phyloP scores from a whole-genome alignment of 2,797 vertebrate species.

The Enteromius unitaeniatus region DNA sequence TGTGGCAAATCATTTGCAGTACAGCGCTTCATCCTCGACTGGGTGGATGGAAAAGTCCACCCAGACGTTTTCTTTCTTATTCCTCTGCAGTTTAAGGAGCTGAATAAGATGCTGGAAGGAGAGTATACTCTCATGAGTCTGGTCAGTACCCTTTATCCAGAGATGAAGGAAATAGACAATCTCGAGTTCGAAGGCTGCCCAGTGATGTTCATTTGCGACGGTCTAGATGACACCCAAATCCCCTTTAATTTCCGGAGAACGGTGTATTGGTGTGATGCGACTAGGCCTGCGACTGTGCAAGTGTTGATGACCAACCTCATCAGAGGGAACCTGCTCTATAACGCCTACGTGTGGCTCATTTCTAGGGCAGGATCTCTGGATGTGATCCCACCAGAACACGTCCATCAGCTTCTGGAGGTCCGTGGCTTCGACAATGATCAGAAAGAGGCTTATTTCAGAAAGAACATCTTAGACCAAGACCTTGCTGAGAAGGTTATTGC shows the following conservation, averaged over 20 bases:
- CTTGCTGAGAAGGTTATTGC: conserved; percentile 69
- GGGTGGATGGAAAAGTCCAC: conserved; percentile 70
- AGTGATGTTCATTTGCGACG: conserved; percentile 78
- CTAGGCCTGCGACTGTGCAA: conserved; percentile 45
- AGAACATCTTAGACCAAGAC: conserved; percentile 65
- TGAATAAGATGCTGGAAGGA: conserved; percentile 66
- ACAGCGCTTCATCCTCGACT: conserved; percentile 75
- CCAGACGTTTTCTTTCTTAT: conserved; percentile 72
- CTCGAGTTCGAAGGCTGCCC: conserved; percentile 59
- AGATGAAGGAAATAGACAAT: conserved; percentile 65
- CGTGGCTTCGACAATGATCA: conserved; percentile 71
- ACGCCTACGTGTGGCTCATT: conserved; percentile 61
- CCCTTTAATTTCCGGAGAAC: conserved; percentile 69
- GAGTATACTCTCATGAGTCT: conserved; percentile 68
- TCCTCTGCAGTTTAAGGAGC: conserved; percentile 72
- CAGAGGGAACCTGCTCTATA: conserved; percentile 67
- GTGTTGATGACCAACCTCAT: conserved; percentile 75
- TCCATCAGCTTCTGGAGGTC: conserved; percentile 67
- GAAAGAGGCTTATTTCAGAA: conserved; percentile 75
- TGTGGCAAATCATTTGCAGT: conserved; percentile 76
- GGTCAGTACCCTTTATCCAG: conserved; percentile 73
- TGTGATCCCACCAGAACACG: conserved; percentile 68
- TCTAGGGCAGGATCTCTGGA: conserved; percentile 60
- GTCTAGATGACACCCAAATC: conserved; percentile 73
- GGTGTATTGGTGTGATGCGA: conserved; percentile 55